Evolutionary conservation across 2,113 vertebrate species (phyloP).

Genomic region (Triplophysa tibetana): DNA sequence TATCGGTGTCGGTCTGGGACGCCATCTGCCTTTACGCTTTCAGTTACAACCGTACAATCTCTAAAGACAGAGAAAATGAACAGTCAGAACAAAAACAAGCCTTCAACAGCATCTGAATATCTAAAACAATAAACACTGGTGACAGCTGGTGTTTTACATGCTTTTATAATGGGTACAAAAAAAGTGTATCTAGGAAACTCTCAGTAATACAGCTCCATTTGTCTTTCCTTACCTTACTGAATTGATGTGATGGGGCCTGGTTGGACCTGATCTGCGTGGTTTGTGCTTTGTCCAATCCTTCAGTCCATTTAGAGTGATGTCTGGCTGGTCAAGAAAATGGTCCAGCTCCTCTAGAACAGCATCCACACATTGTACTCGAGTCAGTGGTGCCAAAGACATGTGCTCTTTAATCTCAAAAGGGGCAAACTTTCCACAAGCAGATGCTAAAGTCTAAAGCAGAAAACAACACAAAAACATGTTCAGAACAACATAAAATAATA

Average conservation of each 20-base stretch:
- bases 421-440: constrained; percentile 94
- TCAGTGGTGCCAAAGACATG: constrained; percentile 88
- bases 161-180: background rate
- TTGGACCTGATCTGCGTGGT: constrained; percentile 79
- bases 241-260: constrained; percentile 55
- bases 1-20: constrained; percentile 78
- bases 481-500: background rate
- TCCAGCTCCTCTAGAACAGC: constrained; percentile 81
- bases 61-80: constrained; percentile 60
- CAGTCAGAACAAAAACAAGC: background rate
- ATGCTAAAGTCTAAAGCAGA: constrained; percentile 83
- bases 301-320: constrained; percentile 66
- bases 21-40: constrained; percentile 67
- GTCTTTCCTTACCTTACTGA: constrained; percentile 60
- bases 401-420: constrained; percentile 97
- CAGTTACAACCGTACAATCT: constrained; percentile 73
- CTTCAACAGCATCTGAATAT: background rate
- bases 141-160: background rate
- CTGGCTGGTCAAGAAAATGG: constrained; percentile 74
- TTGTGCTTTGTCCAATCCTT: constrained; percentile 78
- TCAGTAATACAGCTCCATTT: background rate
- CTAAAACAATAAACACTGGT: background rate
- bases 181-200: background rate
- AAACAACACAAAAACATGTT: background rate
- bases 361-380: constrained; percentile 78